Evolutionary conservation across 2,113 vertebrate species (phyloP).

Genomic region (Caretta caretta): DNA sequence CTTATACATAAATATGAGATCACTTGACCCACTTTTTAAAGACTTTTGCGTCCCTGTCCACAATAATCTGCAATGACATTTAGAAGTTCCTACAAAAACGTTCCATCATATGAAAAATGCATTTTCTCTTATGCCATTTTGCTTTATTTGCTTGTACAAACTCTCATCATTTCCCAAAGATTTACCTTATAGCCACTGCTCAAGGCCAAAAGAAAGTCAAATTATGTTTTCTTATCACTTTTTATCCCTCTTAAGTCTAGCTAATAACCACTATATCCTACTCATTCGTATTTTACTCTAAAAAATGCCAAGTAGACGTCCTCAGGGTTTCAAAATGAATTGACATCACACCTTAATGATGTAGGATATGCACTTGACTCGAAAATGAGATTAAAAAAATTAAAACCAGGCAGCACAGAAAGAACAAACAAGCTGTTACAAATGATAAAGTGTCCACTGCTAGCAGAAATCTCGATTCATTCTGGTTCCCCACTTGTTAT

Average conservation of each 20-base stretch:
- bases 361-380: neutral
- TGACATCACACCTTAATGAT: neutral
- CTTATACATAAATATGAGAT: constrained; percentile 69
- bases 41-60: constrained; percentile 31
- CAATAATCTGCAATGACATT: constrained; percentile 60
- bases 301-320: neutral
- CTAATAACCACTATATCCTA: neutral
- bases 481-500: neutral
- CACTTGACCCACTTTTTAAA: constrained; percentile 67
- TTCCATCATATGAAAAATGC: constrained; percentile 53
- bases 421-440: neutral
- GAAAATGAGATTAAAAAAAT: neutral
- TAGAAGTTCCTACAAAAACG: constrained; percentile 59
- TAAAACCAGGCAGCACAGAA: neutral
- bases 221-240: neutral
- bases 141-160: constrained; percentile 49
- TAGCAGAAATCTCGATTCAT: neutral
- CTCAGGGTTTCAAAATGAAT: neutral
- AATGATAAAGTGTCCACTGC: neutral
- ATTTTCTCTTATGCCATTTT: constrained; percentile 46
- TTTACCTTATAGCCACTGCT: neutral
- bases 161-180: neutral
- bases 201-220: neutral
- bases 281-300: neutral
- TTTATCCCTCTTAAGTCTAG: neutral